Conservation (phyloP, 2,113 vertebrate genomes). For the Passer domesticus region DNA sequence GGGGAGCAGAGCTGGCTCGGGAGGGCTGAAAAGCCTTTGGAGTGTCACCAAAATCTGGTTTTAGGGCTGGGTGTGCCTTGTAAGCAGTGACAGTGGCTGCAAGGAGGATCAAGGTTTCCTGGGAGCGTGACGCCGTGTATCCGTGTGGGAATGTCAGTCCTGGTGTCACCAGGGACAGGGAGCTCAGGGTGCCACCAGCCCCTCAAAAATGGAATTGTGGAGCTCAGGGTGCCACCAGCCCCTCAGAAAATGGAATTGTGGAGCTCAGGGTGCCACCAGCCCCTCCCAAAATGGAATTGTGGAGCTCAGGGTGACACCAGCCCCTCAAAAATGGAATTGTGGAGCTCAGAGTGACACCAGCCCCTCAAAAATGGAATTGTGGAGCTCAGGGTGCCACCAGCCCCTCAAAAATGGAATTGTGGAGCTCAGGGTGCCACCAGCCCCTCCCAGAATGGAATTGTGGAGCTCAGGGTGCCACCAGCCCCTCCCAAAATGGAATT, state of each 20-base stretch:
- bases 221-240: no score
- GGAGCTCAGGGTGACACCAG: neutral
- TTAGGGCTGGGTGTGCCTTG: neutral
- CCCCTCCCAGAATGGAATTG: fast-evolving
- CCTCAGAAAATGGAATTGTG: no score
- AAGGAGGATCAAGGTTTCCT: neutral
- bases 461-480: neutral
- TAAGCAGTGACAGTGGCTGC: neutral
- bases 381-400: neutral
- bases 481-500: fast-evolving
- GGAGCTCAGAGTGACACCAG: no score
- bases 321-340: fast-evolving
- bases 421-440: neutral
- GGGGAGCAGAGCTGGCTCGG: neutral
- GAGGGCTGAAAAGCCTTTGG: neutral
- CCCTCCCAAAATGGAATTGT: fast-evolving
- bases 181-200: neutral
- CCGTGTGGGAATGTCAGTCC: neutral
- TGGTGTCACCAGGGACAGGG: neutral
- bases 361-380: no score
- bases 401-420: fast-evolving
- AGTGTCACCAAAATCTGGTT: neutral
- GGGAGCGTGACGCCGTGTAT: fast-evolving
- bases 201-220: fast-evolving
- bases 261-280: neutral